These are phyloP conservation scores for Trichoplusia ni DNA, from an alignment of 1,140 invertebrate species.

Conservation along the genomic window DNA sequence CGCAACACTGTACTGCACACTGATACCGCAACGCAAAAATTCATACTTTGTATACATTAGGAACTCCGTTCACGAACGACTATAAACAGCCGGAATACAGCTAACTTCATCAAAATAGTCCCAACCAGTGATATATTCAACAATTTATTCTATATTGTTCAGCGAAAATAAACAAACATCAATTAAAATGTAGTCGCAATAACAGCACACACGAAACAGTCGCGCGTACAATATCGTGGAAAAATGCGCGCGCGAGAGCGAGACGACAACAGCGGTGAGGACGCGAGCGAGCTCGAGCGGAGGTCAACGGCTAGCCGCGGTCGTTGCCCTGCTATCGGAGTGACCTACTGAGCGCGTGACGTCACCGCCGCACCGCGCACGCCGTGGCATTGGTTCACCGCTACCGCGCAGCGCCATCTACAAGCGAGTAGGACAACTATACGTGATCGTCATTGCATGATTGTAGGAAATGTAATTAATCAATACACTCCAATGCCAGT, in stretches of 20 bases:
- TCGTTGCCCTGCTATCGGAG: constrained; percentile 81
- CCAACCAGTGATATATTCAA: neutral
- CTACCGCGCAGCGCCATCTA: constrained; percentile 65
- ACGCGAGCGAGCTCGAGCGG: constrained; percentile 75
- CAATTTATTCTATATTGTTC: constrained; percentile 24
- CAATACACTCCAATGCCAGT: constrained; percentile 14
- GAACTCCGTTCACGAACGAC: neutral
- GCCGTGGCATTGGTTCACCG: constrained; percentile 61
- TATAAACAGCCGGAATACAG: neutral
- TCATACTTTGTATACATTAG: neutral
- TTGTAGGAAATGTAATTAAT: constrained; percentile 26
- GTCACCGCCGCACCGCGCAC: constrained; percentile 65
- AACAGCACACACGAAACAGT: constrained; percentile 53
- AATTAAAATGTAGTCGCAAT: constrained; percentile 46
- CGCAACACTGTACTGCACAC: constrained; percentile 10
- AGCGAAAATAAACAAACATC: constrained; percentile 39
- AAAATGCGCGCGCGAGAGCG: constrained; percentile 59
- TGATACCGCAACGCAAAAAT: constrained; percentile 8
- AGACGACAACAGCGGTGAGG: constrained; percentile 64
- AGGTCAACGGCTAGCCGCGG: constrained; percentile 83
- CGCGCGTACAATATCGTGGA: constrained; percentile 67
- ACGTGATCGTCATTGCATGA: constrained; percentile 16
- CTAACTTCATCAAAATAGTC: constrained; percentile 1
- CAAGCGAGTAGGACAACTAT: constrained; percentile 59
- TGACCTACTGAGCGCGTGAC: constrained; percentile 82